phyloP scores from a whole-genome alignment of 1,140 invertebrate genomes.

The Meteorus sp. region DNA sequence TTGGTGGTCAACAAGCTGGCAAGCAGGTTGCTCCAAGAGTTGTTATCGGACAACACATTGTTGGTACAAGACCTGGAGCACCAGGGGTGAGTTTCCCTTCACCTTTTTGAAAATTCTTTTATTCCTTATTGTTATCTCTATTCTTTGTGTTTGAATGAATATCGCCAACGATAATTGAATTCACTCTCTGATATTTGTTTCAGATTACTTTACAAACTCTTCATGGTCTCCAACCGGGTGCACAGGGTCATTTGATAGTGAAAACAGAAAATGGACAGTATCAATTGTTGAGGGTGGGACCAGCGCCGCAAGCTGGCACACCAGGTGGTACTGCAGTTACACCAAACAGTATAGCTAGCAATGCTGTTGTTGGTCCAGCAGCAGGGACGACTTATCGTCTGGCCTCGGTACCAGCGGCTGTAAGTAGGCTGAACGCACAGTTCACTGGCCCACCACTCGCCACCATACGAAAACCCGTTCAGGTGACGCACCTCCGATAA shows the following conservation, averaged over 20 bases:
- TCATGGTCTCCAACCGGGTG: constrained; percentile 79
- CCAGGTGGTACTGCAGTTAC: constrained; percentile 63
- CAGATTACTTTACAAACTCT: constrained; percentile 83
- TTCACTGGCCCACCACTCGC: constrained; percentile 64
- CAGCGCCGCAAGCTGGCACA: constrained; percentile 62
- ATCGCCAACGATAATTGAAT: constrained; percentile 2
- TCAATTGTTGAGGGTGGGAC: constrained; percentile 85
- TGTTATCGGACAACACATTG: constrained; percentile 79
- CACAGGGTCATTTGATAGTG: constrained; percentile 82
- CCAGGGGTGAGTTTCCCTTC: constrained; percentile 82
- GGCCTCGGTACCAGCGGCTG: constrained; percentile 63
- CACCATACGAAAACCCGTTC: constrained; percentile 63
- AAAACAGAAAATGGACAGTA: constrained; percentile 95
- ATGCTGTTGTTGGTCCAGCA: constrained; percentile 50
- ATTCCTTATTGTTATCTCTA: constrained; percentile 25
- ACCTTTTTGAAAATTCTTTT: too few relatives aligned
- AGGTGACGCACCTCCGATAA: constrained; percentile 58
- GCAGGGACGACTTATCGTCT: constrained; percentile 62
- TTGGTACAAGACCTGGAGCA: constrained; percentile 75
- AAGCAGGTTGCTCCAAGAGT: constrained; percentile 73
- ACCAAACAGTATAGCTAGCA: constrained; percentile 61
- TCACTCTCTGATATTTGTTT: constrained; percentile 36
- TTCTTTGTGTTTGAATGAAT: constrained; percentile 5
- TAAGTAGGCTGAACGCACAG: constrained; percentile 63
- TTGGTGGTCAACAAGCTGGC: constrained; percentile 72